Base-by-base conservation (phyloP, 2,888 invertebrate genomes). In the Acrobasis suavella region DNA sequence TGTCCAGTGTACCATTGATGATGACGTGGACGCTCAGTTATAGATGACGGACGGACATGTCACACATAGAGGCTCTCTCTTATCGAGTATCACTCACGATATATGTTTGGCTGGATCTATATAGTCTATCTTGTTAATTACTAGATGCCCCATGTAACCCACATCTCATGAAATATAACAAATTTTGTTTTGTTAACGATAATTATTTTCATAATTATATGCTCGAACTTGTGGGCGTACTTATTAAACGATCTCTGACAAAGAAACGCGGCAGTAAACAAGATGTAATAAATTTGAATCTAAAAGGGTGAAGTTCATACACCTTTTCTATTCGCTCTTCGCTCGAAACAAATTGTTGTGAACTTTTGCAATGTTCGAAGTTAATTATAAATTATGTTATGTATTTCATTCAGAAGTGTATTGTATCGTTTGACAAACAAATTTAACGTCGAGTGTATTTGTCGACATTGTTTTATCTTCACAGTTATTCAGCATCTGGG, bases 311-410 rank as follows among this genome's bases (percentile, higher is more conserved):
- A 65, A 65, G 67, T 66, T 67, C 64, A 63, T 64, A 62, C 58
- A 54, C 64, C 62, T 62, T 60, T 64, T 62, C 64, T 65, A 64
- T 63, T 58, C 8, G 62, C 58, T 64, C 64, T 63, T 58, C 12
- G 62, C 58, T 64, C 64, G 68, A 66, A 70, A 73, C 69, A 69
- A 69, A 70, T 63, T 63, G 52, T 63, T 56, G 59, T 71, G 69
- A 68, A 70, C 68, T 73, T 73, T 69, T 67, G 54, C 60, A 60
- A 60, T 60, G 65, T 65, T 67, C 64, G 67, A 73, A 69, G 70
- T 70, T 73, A 77, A 75, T 79, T 76, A 76, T 75, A 76, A 75
- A 71, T 78, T 73, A 75, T 73, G 72, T 72, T 69, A 67, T 71
- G 70, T 73, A 69, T 67, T 70, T 67, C 69, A 65, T 68, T 69